A percentile compares a stretch with the other conserved stretches of the same genome.
These are phyloP conservation scores for Hyphantria cunea DNA, from an alignment of 1,140 invertebrate species.

Conservation along the genomic window DNA sequence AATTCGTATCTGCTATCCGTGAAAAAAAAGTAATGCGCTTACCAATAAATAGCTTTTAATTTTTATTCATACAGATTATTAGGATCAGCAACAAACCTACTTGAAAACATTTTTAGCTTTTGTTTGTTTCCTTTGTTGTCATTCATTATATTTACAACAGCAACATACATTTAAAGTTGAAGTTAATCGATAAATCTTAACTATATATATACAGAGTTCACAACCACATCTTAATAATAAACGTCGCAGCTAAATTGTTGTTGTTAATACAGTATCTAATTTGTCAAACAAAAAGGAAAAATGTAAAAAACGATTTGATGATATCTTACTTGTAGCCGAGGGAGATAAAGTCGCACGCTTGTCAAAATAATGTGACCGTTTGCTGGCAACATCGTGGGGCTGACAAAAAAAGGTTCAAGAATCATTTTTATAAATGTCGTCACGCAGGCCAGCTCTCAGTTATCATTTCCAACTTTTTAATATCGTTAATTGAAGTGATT, in stretches of 20 bases:
- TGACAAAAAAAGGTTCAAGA: constrained; percentile 46
- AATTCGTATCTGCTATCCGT: no score
- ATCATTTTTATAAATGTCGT: constrained; percentile 40
- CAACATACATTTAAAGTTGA: no score
- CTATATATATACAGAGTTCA: constrained; percentile 23
- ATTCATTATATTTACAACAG: no score
- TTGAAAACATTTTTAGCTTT: no score
- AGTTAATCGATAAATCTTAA: no score
- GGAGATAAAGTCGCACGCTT: constrained; percentile 70
- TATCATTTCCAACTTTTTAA: constrained; percentile 77
- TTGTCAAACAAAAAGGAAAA: constrained; percentile 25
- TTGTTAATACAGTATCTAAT: constrained; percentile 31
- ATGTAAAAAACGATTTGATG: constrained; percentile 23
- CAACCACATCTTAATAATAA: constrained; percentile 25
- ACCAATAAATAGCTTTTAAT: no score
- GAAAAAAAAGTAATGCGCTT: no score
- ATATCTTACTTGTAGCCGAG: constrained; percentile 27
- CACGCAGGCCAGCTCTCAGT: constrained; percentile 57
- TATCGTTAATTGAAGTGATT: constrained; percentile 81
- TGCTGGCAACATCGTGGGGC: constrained; percentile 39
- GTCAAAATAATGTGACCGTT: constrained; percentile 41
- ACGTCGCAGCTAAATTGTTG: constrained; percentile 28
- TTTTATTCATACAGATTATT: no score
- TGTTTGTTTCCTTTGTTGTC: no score
- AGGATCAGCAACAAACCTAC: no score